Evolutionary conservation across 2,113 vertebrate species (phyloP), one percentile per base, ranked within the genome.

Genomic region (Oncorhynchus nerka): DNA sequence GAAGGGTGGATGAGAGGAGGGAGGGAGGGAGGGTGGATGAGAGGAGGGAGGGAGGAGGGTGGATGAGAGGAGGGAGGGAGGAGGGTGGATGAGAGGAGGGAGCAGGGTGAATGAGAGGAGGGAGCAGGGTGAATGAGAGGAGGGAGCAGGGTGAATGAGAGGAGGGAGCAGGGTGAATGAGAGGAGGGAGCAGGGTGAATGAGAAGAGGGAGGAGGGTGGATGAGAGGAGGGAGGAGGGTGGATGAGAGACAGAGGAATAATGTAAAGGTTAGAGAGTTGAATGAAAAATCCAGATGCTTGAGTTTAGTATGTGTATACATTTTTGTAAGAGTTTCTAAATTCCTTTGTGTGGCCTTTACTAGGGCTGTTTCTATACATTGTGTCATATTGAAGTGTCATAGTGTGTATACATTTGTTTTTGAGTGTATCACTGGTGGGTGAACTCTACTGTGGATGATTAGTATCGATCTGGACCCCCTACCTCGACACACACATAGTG

Each of bases 401-500:
- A 1, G 73, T 71, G 71, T 80, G 66, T 85, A 86, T 85, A 48
- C 79, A 87, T 86, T 69, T 57, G 15, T 70, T 82, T 84, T 74
- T 78, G 80, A 82, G 71, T 67, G 8, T 39, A 45, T 70, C 13
- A 78, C 77, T 88, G 86, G 82, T 89, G 79, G 75, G 77, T 91
- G 86, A 88, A 90, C 83, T 82, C 81, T 85, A 45, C 74, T 73
- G 79, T 79, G 82, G 82, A 84, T 92, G 90, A 92, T 92, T 91
- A 88, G 87, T 91, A 93, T 93, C 87, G 90, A 93, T 92, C 89
- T 73, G 71, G 9, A 11, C 39, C 39, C 39, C 39, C 76, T 75
- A 16, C 48, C 51, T 68, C 51, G 7, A 15, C 64, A 26, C 64
- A 66, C 86, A 83, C 88, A 82, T 8, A 11, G 39, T 19, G 15